Evolutionary conservation across 2,888 invertebrate species (phyloP), one percentile per base, ranked within the genome.

Genomic region (Norana najaformis): DNA sequence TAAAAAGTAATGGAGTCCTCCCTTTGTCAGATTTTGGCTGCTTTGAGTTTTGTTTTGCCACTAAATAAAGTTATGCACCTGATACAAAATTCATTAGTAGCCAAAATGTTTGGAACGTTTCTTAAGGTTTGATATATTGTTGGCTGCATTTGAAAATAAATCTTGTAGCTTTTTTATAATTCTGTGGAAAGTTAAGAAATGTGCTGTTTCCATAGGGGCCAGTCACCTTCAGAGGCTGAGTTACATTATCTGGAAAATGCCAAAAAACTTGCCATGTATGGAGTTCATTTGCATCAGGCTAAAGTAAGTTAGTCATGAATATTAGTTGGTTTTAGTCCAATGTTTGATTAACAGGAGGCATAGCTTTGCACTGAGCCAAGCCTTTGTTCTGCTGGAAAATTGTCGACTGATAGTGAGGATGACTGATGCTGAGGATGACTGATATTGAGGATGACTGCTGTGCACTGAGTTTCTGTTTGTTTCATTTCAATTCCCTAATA

Each of bases 231-330:
- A 3, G 99, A 99, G 95, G 99, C 99, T 0, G 99, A 99, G 95
- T 95, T 98, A 91, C 97, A 98, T 95, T 99, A 99, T 95, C 96
- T 99, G 94, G 99, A 99, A 95, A 99, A 99, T 95, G 99, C 99
- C 90, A 99, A 99, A 95, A 99, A 99, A 95, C 96, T 99, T 94
- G 98, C 99, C 88, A 98, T 99, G 98, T 99, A 99, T 95, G 99
- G 99, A 37, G 98, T 99, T 18, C 99, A 99, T 95, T 96, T 99
- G 92, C 99, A 99, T 95, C 97, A 97, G 41, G 99, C 99, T 41
- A 98, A 90, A 91, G 92, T 92, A 38, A 47, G 88, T 82, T 41
- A n/a, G 35, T 85, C 11, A 16, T 36, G 36, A 6, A 13, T 18
- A 36, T 85, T 8, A n/a, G 18, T 85, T 85, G 69, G 30, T 69